phyloP scores from a whole-genome alignment of 2,888 invertebrate genomes.

The Stenodera caucasica region DNA sequence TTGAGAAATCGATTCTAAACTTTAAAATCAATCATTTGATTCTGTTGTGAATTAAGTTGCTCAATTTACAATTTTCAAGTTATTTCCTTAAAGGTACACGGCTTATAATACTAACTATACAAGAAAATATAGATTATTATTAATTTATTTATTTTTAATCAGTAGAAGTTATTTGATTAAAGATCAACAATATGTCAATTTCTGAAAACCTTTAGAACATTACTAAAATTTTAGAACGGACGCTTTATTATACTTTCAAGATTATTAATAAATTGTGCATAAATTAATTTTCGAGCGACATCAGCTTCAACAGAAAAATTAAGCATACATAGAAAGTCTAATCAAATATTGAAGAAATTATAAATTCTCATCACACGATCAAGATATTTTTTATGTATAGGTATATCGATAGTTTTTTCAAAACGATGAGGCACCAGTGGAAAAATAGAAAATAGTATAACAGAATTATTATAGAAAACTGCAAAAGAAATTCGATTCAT shows the following conservation, averaged over 20 bases:
- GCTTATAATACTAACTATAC: not conserved
- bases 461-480: not conserved
- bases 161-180: not conserved
- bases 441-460: not conserved
- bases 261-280: constrained; percentile 16
- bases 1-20: too few relatives aligned
- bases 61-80: too few relatives aligned
- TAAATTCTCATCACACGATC: not conserved
- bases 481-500: too few relatives aligned
- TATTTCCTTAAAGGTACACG: too few relatives aligned
- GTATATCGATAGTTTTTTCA: not conserved
- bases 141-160: not conserved
- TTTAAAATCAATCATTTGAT: too few relatives aligned
- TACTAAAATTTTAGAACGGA: constrained; percentile 35
- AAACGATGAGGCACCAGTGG: not conserved
- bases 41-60: too few relatives aligned
- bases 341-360: too few relatives aligned
- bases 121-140: not conserved
- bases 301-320: too few relatives aligned
- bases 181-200: not conserved
- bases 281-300: too few relatives aligned
- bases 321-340: not conserved
- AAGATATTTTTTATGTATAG: not conserved
- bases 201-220: constrained; percentile 11
- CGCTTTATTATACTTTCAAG: constrained; percentile 30